Evolutionary conservation across 2,888 invertebrate genomes (phyloP), one percentile per base, ranked within the genome.

Genomic region (Macropis europaea): DNA sequence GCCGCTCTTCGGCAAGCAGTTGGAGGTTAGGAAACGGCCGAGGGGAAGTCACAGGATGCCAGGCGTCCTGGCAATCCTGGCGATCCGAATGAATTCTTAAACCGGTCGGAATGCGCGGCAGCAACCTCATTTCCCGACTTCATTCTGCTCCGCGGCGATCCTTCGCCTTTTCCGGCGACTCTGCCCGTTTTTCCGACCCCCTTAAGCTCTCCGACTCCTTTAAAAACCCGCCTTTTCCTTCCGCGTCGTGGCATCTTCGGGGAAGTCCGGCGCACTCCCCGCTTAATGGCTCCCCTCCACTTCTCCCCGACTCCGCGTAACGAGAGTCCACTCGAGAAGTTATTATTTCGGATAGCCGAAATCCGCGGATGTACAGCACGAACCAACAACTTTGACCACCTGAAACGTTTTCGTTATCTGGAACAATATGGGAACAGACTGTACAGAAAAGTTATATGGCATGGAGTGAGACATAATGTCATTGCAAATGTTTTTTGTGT

Each of bases 81-180:
- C 69, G 56, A 69, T 73, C 36, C 76, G 62, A 76, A 77, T 77
- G 70, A 80, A 77, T 80, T 81, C 69, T 80, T 80, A 76, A 80
- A 66, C 34, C 32, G 56, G 56, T 38, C 53, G 71, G 74, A 76
- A 76, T 62, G 66, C 45, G 43, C 43, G 47, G 54, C 59, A 42
- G 62, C 48, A 50, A 61, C 48, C 45, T 71, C 66, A 54, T 43
- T 24, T 32, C 45, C 47, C 32, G 17, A 19, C 38, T 56, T 45
- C 69, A n/a, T 13, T 32, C 32, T 15, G 6, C 26, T 30, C 30
- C 38, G 15, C 6, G 19, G 43, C 50, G 24, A 17, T 19, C 36
- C 11, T 15, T 38, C 22, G 30, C 24, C 30, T 53, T 40, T 56
- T 30, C 24, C 28, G 34, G 40, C 38, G 26, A 34, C 57, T 42